Conservation (phyloP, 2,113 vertebrate species). For the Azemiops feae region DNA sequence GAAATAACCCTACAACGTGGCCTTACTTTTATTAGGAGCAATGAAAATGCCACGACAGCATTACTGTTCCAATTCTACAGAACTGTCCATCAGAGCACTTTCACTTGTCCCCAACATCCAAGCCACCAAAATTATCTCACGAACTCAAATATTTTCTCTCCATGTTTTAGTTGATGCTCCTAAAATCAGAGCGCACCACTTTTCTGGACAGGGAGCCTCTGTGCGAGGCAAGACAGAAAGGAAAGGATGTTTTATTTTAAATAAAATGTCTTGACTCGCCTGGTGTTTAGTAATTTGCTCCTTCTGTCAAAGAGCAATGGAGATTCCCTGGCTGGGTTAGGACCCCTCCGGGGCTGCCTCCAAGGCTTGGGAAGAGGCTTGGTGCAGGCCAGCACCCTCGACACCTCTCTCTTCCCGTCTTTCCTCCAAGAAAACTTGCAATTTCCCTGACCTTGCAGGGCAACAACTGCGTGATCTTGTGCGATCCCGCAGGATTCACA, state of each 20-base stretch:
- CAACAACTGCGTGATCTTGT: rapidly evolving
- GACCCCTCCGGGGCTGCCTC: background rate
- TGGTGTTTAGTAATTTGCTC: background rate
- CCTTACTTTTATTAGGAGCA: background rate
- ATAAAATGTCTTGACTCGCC: background rate
- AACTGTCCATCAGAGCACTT: background rate
- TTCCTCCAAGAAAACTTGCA: background rate
- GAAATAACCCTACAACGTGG: background rate
- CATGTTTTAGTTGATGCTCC: background rate
- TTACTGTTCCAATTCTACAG: background rate
- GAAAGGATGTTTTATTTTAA: background rate
- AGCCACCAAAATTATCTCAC: background rate
- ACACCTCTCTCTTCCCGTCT: too few species aligned
- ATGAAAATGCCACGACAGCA: background rate
- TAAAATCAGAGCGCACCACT: background rate
- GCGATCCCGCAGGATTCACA: background rate
- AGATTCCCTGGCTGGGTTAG: background rate
- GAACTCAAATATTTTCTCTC: background rate
- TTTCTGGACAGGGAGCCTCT: background rate
- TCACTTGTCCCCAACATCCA: background rate
- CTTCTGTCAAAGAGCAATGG: background rate
- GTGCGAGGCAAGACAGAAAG: background rate
- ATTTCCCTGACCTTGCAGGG: background rate
- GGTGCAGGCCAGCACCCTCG: background rate
- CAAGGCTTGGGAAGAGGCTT: background rate